phyloP scores from a whole-genome alignment of 1,140 invertebrate genomes.

The Drosophila busckii region DNA sequence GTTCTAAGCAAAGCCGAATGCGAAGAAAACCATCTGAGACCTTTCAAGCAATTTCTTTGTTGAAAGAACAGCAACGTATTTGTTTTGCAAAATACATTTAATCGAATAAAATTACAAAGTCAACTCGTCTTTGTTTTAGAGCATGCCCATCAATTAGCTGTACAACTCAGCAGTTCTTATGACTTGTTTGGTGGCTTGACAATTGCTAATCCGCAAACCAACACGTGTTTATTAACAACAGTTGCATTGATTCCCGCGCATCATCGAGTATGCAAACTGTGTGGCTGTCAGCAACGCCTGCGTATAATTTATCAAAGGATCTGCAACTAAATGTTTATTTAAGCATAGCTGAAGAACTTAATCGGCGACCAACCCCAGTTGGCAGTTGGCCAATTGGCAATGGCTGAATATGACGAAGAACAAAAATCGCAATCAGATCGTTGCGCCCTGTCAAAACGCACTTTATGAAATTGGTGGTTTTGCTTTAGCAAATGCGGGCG shows the following conservation, averaged over 20 bases:
- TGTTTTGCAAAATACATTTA: no score
- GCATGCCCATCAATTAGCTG: no score
- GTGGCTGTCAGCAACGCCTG: conserved; percentile 47
- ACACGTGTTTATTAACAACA: conserved; percentile 15
- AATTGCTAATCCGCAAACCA: no score
- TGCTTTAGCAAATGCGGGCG: conserved; percentile 49
- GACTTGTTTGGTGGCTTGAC: no score
- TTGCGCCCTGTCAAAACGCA: conserved; percentile 59
- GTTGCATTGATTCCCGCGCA: conserved; percentile 39
- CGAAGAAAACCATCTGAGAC: conserved; percentile 31
- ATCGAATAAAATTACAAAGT: no score
- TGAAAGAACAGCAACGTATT: no score
- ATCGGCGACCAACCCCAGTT: conserved; percentile 41
- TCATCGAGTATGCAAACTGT: not conserved
- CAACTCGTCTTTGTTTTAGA: no score
- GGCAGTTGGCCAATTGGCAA: conserved; percentile 19
- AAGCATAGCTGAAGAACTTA: conserved; percentile 52
- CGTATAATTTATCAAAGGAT: conserved; percentile 54
- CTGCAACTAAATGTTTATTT: conserved; percentile 59
- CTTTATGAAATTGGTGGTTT: conserved; percentile 53
- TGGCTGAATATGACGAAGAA: no score
- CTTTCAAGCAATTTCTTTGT: conserved; percentile 16
- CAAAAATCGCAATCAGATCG: conserved; percentile 62
- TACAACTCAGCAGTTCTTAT: no score
- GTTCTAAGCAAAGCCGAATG: conserved; percentile 38